phyloP scores from a whole-genome alignment of 2,888 invertebrate species.

The Steromphala cineraria region DNA sequence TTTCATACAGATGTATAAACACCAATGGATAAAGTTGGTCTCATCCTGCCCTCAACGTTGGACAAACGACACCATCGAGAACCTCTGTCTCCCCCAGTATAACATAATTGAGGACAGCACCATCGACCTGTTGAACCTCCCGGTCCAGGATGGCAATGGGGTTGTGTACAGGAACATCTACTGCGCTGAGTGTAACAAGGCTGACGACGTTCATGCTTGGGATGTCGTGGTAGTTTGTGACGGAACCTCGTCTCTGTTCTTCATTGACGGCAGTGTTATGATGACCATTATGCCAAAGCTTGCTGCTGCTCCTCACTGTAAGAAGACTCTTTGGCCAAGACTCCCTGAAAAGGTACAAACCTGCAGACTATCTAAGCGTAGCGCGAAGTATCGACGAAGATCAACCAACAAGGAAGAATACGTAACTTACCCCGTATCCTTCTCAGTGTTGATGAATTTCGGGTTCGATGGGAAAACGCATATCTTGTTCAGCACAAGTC shows the following conservation, averaged over 20 bases:
- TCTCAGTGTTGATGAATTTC: conserved; percentile 67
- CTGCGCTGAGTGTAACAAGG: conserved; percentile 59
- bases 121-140: conserved; percentile 49
- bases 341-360: conserved; percentile 14
- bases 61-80: conserved; percentile 24
- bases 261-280: neutral
- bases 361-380: neutral
- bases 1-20: conserved; percentile 23
- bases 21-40: conserved; percentile 49
- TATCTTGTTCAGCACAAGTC: conserved; percentile 56
- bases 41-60: conserved; percentile 43
- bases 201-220: conserved; percentile 44
- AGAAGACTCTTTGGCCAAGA: conserved; percentile 20
- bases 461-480: conserved; percentile 68
- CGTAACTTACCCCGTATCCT: conserved; percentile 50
- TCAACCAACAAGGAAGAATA: neutral
- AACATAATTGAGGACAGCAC: conserved; percentile 27
- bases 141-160: conserved; percentile 57
- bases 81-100: conserved; percentile 40
- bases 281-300: conserved; percentile 9
- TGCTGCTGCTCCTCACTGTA: conserved; percentile 15
- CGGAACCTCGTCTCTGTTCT: conserved; percentile 34
- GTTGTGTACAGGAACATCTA: conserved; percentile 60
- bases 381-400: neutral
- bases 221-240: conserved; percentile 48